phyloP scores from a whole-genome alignment of 2,113 vertebrate species.

The Notothenia coriiceps region DNA sequence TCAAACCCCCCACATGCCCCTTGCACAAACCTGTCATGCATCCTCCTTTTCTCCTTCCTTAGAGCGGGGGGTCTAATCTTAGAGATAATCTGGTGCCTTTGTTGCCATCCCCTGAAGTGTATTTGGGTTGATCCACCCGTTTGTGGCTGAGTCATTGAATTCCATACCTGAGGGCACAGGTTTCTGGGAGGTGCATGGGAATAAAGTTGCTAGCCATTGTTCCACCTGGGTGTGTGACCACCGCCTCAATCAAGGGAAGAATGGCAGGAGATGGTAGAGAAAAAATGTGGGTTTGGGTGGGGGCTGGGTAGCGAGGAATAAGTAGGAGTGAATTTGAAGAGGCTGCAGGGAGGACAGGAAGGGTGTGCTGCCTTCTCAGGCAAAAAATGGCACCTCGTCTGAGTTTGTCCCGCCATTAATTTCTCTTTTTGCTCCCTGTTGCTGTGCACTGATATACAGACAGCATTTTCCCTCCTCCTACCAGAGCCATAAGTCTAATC shows the following conservation, averaged over 20 bases:
- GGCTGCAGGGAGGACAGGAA: conserved; percentile 35
- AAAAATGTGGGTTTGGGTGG: conserved; percentile 47
- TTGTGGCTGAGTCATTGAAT: conserved; percentile 81
- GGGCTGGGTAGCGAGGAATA: conserved; percentile 46
- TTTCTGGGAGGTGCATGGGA: conserved; percentile 77
- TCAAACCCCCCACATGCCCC: conserved; percentile 3
- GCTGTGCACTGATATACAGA: conserved; percentile 17
- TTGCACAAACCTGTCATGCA: neutral
- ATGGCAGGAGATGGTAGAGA: conserved; percentile 33
- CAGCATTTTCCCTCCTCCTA: conserved; percentile 17
- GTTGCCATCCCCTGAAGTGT: conserved; percentile 64
- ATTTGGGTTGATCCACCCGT: conserved; percentile 81
- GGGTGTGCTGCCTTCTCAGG: conserved; percentile 34
- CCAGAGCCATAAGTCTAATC: conserved; percentile 25
- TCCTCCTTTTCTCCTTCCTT: conserved; percentile 35
- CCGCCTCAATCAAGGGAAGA: conserved; percentile 60
- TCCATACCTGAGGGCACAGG: conserved; percentile 82
- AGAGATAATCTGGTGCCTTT: conserved; percentile 72
- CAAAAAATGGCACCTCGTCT: conserved; percentile 63
- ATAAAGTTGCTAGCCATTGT: conserved; percentile 78
- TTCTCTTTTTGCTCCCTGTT: conserved; percentile 4
- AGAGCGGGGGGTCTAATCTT: conserved; percentile 70
- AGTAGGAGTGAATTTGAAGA: conserved; percentile 39
- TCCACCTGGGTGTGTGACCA: conserved; percentile 76
- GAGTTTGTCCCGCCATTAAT: neutral